These are phyloP conservation scores for Hydrocynus forskahlii DNA, from an alignment of 2,797 vertebrate species.

Conservation along the genomic window DNA sequence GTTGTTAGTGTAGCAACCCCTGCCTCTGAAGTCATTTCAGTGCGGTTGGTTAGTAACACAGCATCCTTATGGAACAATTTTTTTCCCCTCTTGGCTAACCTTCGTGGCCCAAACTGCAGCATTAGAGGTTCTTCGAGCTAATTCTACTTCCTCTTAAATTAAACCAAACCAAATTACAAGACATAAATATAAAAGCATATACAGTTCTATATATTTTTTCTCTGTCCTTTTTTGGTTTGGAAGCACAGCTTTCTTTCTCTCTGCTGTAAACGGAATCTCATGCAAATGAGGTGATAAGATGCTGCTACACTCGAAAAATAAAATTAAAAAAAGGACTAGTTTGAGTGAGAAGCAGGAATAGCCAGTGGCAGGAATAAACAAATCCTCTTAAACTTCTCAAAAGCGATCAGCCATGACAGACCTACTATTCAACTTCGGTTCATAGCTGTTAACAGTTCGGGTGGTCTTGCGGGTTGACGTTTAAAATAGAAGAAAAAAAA, in stretches of 20 bases:
- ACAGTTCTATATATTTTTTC: background rate
- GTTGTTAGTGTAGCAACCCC: slow-evolving; percentile 19
- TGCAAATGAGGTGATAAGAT: slow-evolving; percentile 32
- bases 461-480: slow-evolving; percentile 34
- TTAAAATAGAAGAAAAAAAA: slow-evolving; percentile 28
- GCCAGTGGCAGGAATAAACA: slow-evolving; percentile 33
- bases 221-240: background rate
- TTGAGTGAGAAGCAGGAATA: slow-evolving; percentile 43
- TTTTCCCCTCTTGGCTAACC: background rate
- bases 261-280: slow-evolving; percentile 23
- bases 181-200: slow-evolving; percentile 28
- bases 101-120: background rate
- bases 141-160: slow-evolving; percentile 6
- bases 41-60: slow-evolving; percentile 28
- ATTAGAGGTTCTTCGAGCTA: slow-evolving; percentile 1
- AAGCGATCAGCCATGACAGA: slow-evolving; percentile 22
- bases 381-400: slow-evolving; percentile 28
- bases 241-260: slow-evolving; percentile 21
- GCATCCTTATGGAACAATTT: background rate
- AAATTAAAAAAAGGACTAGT: background rate
- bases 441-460: slow-evolving; percentile 23
- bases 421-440: slow-evolving; percentile 30
- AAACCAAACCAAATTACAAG: slow-evolving; percentile 14
- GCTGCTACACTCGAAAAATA: slow-evolving; percentile 35
- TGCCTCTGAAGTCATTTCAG: background rate